phyloP scores from a whole-genome alignment of 2,797 vertebrate species.

The Echeneis naucrates region DNA sequence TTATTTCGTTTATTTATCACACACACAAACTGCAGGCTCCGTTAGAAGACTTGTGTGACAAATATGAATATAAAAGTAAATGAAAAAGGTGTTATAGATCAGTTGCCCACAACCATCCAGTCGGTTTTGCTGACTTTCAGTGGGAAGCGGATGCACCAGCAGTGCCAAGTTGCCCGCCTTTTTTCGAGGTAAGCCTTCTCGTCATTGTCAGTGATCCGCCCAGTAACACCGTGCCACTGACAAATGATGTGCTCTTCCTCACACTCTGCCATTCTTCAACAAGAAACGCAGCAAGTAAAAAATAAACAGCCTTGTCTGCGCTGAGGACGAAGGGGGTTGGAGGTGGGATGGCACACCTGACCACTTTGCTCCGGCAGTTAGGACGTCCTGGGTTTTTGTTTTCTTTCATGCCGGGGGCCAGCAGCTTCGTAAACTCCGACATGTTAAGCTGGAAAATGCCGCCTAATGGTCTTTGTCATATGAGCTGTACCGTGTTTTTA shows the following conservation, averaged over 20 bases:
- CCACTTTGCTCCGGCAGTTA: background rate
- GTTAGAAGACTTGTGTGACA: background rate
- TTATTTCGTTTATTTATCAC: background rate
- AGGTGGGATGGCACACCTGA: background rate
- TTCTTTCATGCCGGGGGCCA: background rate
- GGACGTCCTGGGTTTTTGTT: background rate
- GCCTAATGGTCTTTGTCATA: background rate
- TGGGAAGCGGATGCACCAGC: background rate
- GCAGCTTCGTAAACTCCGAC: background rate
- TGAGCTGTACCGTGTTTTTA: background rate
- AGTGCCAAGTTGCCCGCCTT: background rate
- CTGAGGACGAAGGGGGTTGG: background rate
- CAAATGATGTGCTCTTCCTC: background rate
- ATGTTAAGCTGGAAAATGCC: no score
- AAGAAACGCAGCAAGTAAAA: background rate
- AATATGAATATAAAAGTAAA: background rate
- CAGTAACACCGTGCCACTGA: background rate
- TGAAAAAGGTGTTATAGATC: background rate
- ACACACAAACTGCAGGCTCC: background rate
- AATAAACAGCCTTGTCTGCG: background rate
- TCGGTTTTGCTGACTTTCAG: slow-evolving; percentile 8
- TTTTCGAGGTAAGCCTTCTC: background rate
- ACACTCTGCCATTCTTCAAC: background rate
- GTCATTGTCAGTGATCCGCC: slow-evolving; percentile 8
- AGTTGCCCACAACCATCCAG: background rate